Percentiles rank a stretch among this genome's conserved stretches.
phyloP scores from a whole-genome alignment of 30 jellyfish, hydroid and myxozoan species.

The Hydractinia echinata region DNA sequence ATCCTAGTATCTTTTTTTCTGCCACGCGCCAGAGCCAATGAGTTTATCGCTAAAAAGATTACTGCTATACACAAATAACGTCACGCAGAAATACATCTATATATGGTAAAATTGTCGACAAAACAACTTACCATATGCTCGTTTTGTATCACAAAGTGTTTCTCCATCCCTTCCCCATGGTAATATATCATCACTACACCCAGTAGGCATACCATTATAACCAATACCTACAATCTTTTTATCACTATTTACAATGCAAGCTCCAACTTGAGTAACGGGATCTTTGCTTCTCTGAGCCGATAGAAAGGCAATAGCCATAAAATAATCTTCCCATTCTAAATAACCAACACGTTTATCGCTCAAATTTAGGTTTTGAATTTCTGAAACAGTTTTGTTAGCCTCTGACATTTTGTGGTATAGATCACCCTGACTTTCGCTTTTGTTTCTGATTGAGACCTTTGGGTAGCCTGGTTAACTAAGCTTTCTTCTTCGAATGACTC shows the following conservation, averaged over 20 bases:
- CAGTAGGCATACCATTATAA: constrained; percentile 96
- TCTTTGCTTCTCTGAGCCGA: constrained; percentile 98
- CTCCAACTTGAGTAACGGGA: constrained; percentile 96
- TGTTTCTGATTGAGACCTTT: too few relatives aligned
- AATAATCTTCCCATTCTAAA: constrained; percentile 89
- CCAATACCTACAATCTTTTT: constrained; percentile 93
- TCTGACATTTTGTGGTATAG: too few relatives aligned
- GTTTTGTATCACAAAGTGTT: constrained; percentile 63
- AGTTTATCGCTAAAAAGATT: too few relatives aligned
- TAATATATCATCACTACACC: constrained; percentile 89
- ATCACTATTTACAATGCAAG: constrained; percentile 87
- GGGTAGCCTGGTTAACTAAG: too few relatives aligned
- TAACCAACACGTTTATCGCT: constrained; percentile 52
- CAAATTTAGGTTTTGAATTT: neutral
- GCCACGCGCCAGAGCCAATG: too few relatives aligned
- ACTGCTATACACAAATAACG: too few relatives aligned
- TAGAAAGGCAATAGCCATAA: constrained; percentile 90
- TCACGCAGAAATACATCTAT: too few relatives aligned
- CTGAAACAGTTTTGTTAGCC: neutral
- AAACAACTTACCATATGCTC: constrained; percentile 58
- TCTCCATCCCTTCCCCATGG: constrained; percentile 96
- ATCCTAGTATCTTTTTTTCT: too few relatives aligned
- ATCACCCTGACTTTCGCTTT: too few relatives aligned
- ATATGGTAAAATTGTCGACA: too few relatives aligned
- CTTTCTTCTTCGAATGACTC: too few relatives aligned